Evolutionary conservation across 2,888 invertebrate genomes (phyloP), one percentile per base, ranked within the genome.

Genomic region (Embidobia sp.): DNA sequence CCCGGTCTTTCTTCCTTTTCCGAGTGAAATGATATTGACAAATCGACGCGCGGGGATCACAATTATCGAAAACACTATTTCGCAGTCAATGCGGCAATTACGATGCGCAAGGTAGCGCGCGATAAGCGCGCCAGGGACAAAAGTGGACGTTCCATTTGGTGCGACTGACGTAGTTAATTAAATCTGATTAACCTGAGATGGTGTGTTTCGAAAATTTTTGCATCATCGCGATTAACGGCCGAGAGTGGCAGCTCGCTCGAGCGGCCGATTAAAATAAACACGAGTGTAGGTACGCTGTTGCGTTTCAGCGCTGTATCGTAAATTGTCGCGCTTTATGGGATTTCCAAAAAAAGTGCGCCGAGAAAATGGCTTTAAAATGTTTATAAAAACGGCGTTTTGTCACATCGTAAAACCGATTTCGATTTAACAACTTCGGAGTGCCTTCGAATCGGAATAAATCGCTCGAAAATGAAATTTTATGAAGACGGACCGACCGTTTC

Each of bases 1-100:
- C 7, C 22, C 26, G 22, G 18, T 26, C 11, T 11, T 19, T 10
- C 5, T 22, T 15, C 11, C 10, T 18, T 7, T 10, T 1, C 8
- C 8, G 74, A 79, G 77, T 73, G 73, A 81, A 81, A 79, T 42
- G 67, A 63, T 75, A 75, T 57, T 69, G 75, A 75, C 75, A 69
- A 69, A 75, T 69, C 53, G 67, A 53, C 67, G 26, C 19, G 22
- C 11, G 29, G 26, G 1, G 64, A 59, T 75, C 46, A 42, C 53
- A 69, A 75, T 75, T 67, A 75, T 67, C 63, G 63, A 53, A 48
- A 55, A 57, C 73, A 64, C 57, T 73, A 73, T 35, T 64, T 73
- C 49, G 55, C 46, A 63, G 63, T 46, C 37, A 51, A 55, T 55
- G 53, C 31, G 40, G 63, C 63, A 72, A 64, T 63, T 63, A 63